Evolutionary conservation across 2,797 vertebrate genomes (phyloP).

Genomic region (Hyperoplus immaculatus): DNA sequence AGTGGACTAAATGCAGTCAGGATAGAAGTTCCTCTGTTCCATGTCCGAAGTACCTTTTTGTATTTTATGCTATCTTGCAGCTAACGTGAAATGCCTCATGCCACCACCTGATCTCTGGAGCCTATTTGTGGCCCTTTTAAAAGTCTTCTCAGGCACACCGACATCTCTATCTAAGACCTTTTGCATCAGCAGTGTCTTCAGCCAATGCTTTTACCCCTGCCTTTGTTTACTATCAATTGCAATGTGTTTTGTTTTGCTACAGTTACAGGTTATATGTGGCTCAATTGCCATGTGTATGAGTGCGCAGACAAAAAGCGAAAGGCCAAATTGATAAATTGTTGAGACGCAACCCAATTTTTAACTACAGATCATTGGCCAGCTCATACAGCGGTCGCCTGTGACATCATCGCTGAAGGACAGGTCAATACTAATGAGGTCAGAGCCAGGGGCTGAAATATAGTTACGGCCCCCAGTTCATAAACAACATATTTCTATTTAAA

Average conservation of each 20-base stretch:
- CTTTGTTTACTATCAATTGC: not conserved
- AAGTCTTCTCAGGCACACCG: not conserved
- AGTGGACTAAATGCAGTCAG: not conserved
- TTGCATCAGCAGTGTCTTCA: not conserved
- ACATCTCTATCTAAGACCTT: not conserved
- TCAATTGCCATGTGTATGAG: not conserved
- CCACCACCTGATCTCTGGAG: not conserved
- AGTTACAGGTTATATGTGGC: not conserved
- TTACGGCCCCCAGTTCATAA: constrained; percentile 81
- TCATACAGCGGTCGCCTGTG: constrained; percentile 63
- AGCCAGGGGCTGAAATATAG: constrained; percentile 74
- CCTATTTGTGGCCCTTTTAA: not conserved
- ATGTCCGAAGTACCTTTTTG: not conserved
- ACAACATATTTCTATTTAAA: constrained; percentile 84
- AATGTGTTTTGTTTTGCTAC: not conserved
- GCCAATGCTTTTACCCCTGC: not conserved
- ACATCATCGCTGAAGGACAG: constrained; percentile 78
- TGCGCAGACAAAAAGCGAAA: constrained; percentile 6
- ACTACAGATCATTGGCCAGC: constrained; percentile 63
- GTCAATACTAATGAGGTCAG: constrained; percentile 87
- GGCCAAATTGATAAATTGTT: constrained; percentile 24
- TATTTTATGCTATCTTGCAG: not conserved
- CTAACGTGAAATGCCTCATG: not conserved
- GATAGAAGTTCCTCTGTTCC: not conserved
- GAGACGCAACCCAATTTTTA: constrained; percentile 56